Evolutionary conservation across 2,888 invertebrate species (phyloP), one percentile per base, ranked within the genome.

Genomic region (Desoria tigrina): DNA sequence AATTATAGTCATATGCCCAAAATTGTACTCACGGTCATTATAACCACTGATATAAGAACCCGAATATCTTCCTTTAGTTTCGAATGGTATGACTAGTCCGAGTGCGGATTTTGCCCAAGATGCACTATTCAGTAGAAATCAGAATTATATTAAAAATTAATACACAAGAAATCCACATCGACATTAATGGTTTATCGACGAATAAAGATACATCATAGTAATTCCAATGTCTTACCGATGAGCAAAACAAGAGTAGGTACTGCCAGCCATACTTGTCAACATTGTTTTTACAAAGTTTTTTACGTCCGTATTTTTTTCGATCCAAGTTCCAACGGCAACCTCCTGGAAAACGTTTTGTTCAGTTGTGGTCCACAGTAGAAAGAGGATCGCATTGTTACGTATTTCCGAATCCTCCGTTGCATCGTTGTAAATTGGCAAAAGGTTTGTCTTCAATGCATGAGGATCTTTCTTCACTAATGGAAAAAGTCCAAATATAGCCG

Each of bases 31-130:
- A 21, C 58, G 59, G 60, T 75, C 75, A 65, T 73, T 69, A 56
- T 74, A 75, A 66, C 73, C 75, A 21, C 66, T 63, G 56, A 75
- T 68, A 73, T 75, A 74, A 66, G 73, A 67, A 21, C 68, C 74
- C 42, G 73, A 72, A 61, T 61, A 69, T 49, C 72, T 74, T 54
- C 69, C 68, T 50, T 68, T 59, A 39, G 68, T 51, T 51, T 67
- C 65, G 68, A 65, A 73, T 61, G 65, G 62, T 54, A 72, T 71
- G 68, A 73, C 66, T 42, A 70, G 56, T 63, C 70, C 56, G 23
- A 66, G 42, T 51, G 71, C 67, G 49, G 69, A 57, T 63, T 66
- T 71, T 66, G 75, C 73, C n/a, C 65, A 69, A 11, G 75, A 70
- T 42, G 61, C 73, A 39, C 72, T 72, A n/a, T 16, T n/a, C n/a